These are phyloP conservation scores for Telmatherina bonti DNA, from an alignment of 2,797 vertebrate genomes.

Conservation along the genomic window DNA sequence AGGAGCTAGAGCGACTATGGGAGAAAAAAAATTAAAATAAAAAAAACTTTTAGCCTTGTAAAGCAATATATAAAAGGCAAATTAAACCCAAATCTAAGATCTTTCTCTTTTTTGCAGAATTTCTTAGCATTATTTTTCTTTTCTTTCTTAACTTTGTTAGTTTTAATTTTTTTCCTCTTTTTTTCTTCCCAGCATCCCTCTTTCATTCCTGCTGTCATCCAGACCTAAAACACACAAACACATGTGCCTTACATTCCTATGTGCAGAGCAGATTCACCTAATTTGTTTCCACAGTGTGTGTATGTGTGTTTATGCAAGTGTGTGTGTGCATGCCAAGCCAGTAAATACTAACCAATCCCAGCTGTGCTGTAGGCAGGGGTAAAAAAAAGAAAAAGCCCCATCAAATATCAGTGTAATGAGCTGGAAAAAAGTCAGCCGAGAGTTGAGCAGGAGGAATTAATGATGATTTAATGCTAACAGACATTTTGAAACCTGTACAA, in stretches of 20 bases:
- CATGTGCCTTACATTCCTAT: constrained; percentile 81
- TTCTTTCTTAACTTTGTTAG: constrained; percentile 18
- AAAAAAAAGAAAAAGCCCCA: constrained; percentile 47
- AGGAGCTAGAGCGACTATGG: constrained; percentile 9
- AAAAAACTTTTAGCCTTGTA: constrained; percentile 49
- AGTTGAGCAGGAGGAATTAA: constrained; percentile 48
- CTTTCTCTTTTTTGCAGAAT: constrained; percentile 15
- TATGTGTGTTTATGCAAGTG: constrained; percentile 31
- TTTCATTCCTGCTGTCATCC: constrained; percentile 74
- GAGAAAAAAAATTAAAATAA: too few relatives aligned
- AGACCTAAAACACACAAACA: constrained; percentile 78
- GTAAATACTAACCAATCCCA: constrained; percentile 87
- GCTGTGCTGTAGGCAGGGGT: constrained; percentile 71
- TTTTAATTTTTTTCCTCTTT: constrained; percentile 17
- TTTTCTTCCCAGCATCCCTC: constrained; percentile 47
- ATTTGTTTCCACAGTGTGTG: constrained; percentile 81
- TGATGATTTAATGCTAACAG: constrained; percentile 38
- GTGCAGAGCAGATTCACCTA: constrained; percentile 84
- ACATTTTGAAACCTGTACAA: constrained; percentile 19
- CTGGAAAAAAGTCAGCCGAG: constrained; percentile 51
- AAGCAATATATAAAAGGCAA: constrained; percentile 39
- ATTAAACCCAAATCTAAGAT: constrained; percentile 35
- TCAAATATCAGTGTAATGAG: constrained; percentile 61
- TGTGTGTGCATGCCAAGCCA: constrained; percentile 69
- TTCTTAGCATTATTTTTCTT: background rate